Base-by-base conservation (phyloP, 30 jellyfish, hydroid and myxozoan species). In the Aurelia sp. region DNA sequence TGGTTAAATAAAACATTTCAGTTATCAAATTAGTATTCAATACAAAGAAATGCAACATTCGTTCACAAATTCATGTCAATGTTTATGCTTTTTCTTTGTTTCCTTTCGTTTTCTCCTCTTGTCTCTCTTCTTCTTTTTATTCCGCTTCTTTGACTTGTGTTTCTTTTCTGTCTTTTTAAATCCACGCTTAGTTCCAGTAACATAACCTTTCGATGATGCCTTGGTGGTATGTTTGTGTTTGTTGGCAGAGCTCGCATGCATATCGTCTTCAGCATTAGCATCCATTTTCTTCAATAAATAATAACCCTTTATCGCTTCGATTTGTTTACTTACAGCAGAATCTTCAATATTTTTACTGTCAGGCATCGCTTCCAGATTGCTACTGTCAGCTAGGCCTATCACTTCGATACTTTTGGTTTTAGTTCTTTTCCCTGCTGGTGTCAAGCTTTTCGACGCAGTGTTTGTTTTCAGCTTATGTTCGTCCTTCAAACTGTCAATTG, bases 401-500 rank as follows among this genome's bases (percentile, higher is more conserved):
- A 2, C 52, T 20, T 51, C 35, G 22, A 74, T 47, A 9, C 0
- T 19, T 47, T 70, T 70, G 3, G 33, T 76, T 12, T 52, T 41
- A n/a, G 17, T 61, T 22, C 61, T 12, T 20, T 31, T 55, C 0
- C 59, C 33, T 30, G 58, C 71, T 5, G 93, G 93, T 21, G 85
- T 63, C 18, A 76, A 40, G 57, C 93, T 84, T 40, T 84, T 84
- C 55, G 93, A 35, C 21, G 93, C 93, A 2, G 92, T 69, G 40
- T 65, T 83, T 13, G 86, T 69, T 40, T 83, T 83, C 33, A 71
- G 59, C 2, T 84, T 84, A 48, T 47, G 53, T 48, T 84, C 82
- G 12, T 64, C 66, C 58, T 84, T 84, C 17, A 84, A 21, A 30
- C 79, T 18, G 52, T 70, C 82, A 17, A 84, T 61, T 0, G 88